These are phyloP conservation scores for Dendropsophus ebraccatus DNA, from an alignment of 2,113 vertebrate genomes.

Conservation along the genomic window DNA sequence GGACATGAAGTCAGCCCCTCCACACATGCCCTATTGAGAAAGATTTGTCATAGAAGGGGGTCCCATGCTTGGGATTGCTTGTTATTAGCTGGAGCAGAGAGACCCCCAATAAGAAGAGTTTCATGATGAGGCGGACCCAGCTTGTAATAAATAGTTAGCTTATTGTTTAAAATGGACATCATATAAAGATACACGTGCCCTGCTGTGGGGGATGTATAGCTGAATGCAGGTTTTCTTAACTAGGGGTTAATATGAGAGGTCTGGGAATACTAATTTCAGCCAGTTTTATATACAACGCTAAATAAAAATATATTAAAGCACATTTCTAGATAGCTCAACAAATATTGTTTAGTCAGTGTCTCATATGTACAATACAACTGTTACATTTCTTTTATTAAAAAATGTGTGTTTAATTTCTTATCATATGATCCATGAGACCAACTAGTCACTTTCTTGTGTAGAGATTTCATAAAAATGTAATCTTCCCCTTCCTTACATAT, in stretches of 20 bases:
- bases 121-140: too few relatives aligned
- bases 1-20: neutral
- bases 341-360: neutral
- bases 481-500: too few relatives aligned
- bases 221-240: too few relatives aligned
- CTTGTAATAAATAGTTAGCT: too few relatives aligned
- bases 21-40: neutral
- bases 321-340: neutral
- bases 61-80: too few relatives aligned
- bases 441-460: neutral
- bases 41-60: neutral
- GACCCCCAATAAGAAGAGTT: too few relatives aligned
- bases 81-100: neutral
- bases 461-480: neutral
- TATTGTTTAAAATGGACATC: too few relatives aligned
- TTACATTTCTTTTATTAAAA: too few relatives aligned
- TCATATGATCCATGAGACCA: neutral
- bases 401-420: neutral
- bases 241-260: neutral
- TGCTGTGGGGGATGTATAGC: too few relatives aligned
- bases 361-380: neutral
- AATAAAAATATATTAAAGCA: neutral
- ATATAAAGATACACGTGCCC: too few relatives aligned
- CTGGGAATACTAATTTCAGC: neutral
- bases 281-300: neutral